These are phyloP conservation scores for Dinocampus coccinellae DNA, from an alignment of 2,888 invertebrate species.

Conservation along the genomic window DNA sequence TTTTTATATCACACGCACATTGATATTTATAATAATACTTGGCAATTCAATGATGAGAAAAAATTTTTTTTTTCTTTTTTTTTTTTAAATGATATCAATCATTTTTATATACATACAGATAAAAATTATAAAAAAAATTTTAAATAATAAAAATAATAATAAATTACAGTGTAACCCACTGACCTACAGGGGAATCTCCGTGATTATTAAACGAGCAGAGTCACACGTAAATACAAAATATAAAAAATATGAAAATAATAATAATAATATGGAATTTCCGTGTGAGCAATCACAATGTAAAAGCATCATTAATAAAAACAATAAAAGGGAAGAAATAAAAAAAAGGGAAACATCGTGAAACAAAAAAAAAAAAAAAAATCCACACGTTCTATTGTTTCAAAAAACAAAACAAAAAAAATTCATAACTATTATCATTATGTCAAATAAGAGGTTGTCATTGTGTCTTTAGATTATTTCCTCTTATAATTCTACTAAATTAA, in stretches of 20 bases:
- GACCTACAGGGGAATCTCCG: constrained; percentile 32
- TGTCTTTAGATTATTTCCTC: too few species aligned
- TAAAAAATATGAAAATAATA: too few species aligned
- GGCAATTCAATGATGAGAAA: background rate
- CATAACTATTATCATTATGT: too few species aligned
- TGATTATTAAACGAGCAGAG: constrained; percentile 1
- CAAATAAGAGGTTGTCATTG: too few species aligned
- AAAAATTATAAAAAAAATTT: background rate
- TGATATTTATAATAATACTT: background rate
- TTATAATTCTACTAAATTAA: too few species aligned
- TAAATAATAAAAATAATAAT: constrained; percentile 7
- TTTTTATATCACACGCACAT: background rate
- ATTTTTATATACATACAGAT: background rate
- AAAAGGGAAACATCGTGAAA: too few species aligned
- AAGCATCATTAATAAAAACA: background rate
- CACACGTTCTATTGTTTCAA: too few species aligned
- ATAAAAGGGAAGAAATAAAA: too few species aligned
- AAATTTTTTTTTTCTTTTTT: too few species aligned
- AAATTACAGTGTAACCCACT: constrained; percentile 36
- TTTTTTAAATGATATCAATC: too few species aligned
- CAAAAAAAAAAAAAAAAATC: too few species aligned
- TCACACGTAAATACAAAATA: background rate
- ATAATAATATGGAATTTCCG: background rate
- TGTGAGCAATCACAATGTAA: background rate
- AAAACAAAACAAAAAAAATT: too few species aligned